Evolutionary conservation across 92 coral and sea anemone genomes (phyloP).

Genomic region (Umimayanthus kanabou): DNA sequence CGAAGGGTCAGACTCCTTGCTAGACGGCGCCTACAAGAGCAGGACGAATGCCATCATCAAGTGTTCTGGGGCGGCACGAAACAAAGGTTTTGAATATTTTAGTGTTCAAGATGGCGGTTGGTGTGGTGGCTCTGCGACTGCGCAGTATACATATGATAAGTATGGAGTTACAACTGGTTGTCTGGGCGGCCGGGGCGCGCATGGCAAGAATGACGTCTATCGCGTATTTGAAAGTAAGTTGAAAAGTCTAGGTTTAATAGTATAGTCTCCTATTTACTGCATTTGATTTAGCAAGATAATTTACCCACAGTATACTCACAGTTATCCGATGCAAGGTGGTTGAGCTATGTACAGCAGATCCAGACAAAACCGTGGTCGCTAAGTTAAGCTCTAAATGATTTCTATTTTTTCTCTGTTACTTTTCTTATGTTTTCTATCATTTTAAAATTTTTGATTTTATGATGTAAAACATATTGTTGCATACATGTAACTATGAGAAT

Average conservation of each 20-base stretch:
- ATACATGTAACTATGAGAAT: too few species aligned
- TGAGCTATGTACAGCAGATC: too few species aligned
- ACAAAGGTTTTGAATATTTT: slow-evolving; percentile 23
- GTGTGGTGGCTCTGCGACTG: not conserved
- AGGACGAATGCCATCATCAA: slow-evolving; percentile 9
- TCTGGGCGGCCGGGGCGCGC: not conserved
- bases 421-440: too few species aligned
- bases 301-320: too few species aligned
- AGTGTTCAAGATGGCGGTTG: not conserved
- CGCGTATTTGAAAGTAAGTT: slow-evolving; percentile 29
- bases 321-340: too few species aligned
- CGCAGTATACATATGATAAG: not conserved
- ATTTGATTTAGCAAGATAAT: too few species aligned
- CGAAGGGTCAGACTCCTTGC: not conserved
- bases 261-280: too few species aligned
- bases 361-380: too few species aligned
- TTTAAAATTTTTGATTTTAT: too few species aligned
- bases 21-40: not conserved
- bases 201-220: not conserved
- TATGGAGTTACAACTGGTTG: not conserved
- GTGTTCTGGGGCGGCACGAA: slow-evolving; percentile 25
- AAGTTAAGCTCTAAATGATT: too few species aligned
- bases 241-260: not conserved
- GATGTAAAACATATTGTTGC: too few species aligned
- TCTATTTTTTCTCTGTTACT: too few species aligned